Evolutionary conservation across 2,888 invertebrate genomes (phyloP), one percentile per base, ranked within the genome.

Genomic region (Cepaea hortensis): DNA sequence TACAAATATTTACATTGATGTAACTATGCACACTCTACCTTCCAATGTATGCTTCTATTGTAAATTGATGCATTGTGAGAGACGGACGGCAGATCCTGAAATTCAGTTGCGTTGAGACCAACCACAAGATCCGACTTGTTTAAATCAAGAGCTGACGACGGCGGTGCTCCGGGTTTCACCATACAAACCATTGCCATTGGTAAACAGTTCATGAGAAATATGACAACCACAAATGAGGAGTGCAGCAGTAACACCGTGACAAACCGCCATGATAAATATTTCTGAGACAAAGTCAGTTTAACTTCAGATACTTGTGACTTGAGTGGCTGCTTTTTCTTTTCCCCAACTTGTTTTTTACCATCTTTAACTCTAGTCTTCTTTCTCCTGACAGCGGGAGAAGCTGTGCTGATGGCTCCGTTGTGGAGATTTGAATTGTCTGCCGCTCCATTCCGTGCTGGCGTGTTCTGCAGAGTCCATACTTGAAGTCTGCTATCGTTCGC

Each of bases 171-270:
- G 1, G 81, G 72, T 55, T 55, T 72, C 11, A 55, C 62, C 85
- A 85, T 85, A 55, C 85, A 85, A 13, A 85, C 85, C 62, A 85
- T 72, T 15, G 85, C 85, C 55, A 85, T 81, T 35, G 85, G 85
- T 61, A 85, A 18, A 48, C 75, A 81, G 75, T 85, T 85, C 46
- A 81, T 80, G 35, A 81, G 62, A 61, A 85, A 75, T 7, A 85
- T 72, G n/a, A 65, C 50, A 7, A 85, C 73, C 61, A 85, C 80
- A 61, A 85, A 85, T 7, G 85, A 80, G 4, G 72, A 55, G 0
- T 81, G 73, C 3, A 81, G 62, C 20, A 85, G 18, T 6, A 81
- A 35, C 7, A 75, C 81, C 75, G 81, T 85, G 3, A 73, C 46
- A 55, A 75, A 85, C 1, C 85, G 72, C 85, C 85, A 85, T 9